Base-by-base conservation (phyloP, 2,113 vertebrate genomes). In the Porphyrio hochstetteri region DNA sequence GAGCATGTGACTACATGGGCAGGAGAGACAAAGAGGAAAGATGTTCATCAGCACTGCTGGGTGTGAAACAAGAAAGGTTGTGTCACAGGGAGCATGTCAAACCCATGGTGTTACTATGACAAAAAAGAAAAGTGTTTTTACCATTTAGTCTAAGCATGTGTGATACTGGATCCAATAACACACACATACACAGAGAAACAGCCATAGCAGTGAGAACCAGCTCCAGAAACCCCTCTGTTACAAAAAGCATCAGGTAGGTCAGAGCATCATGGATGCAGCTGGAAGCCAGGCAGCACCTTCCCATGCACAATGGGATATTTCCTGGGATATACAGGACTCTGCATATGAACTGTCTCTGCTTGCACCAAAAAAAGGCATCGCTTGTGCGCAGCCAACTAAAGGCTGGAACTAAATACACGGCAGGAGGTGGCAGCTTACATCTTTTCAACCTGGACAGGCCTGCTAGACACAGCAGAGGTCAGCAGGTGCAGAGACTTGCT, bases 401-500 rank as follows among this genome's bases (percentile, higher is more conserved):
- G 64, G 35, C 42, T 24, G 36, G 56, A 74, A 20, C 25, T 23
- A 1, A 13, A 28, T 5, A 27, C 0, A 14, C 35, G 20, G 20
- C 44, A 27, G 74, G 68, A 74, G 93, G 36, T 5, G 48, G 76
- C 60, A 90, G 56, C 63, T 93, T 72, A 71, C 69, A 65, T 72
- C 67, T 40, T 9, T 17, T 52, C 35, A 52, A 57, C 50, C 87
- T 35, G 90, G 78, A 20, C 53, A 28, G 92, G 61, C 44, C 72
- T 71, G 78, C 14, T 14, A 91, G 69, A 27, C 86, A 81, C 69
- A 55, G 3, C 5, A 5, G 77, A 82, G 88, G 93, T 90, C 88
- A 96, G 90, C 83, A 89, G 92, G 88, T 48, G 70, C 95, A 92
- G 44, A 61, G 77, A 55, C 56, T 13, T 46, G 86, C 81, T 72